A percentile compares a stretch with the other conserved stretches of the same genome.
These are phyloP conservation scores for Poecilia picta DNA, from an alignment of 2,797 vertebrate genomes.

Conservation along the genomic window DNA sequence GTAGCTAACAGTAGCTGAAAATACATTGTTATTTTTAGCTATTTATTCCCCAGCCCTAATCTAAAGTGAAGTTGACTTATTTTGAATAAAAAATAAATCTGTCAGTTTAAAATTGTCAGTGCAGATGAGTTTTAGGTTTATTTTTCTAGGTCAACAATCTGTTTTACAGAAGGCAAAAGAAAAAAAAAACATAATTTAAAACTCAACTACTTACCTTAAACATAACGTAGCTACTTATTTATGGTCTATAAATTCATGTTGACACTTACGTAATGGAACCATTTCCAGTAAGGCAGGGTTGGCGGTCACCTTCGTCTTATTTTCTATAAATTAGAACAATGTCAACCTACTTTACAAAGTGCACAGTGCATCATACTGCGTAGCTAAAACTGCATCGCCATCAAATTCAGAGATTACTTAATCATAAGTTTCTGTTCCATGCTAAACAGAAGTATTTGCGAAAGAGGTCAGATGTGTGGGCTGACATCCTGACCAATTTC, in stretches of 20 bases:
- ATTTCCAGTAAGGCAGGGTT: neutral
- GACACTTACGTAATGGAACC: neutral
- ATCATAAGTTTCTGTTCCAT: neutral
- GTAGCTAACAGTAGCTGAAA: no score
- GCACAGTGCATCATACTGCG: neutral
- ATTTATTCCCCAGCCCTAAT: no score
- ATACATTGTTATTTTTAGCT: no score
- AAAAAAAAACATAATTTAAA: no score
- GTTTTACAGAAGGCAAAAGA: neutral
- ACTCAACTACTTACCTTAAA: neutral
- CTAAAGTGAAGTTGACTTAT: neutral
- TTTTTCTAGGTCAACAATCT: neutral
- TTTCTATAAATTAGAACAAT: neutral
- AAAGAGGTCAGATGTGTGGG: neutral
- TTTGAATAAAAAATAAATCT: neutral
- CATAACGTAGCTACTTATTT: neutral
- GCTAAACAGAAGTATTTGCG: neutral
- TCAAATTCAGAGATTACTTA: neutral
- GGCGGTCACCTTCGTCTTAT: neutral
- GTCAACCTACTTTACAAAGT: neutral
- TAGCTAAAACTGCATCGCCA: neutral
- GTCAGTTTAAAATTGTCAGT: neutral
- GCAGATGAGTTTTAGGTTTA: neutral
- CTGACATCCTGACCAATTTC: constrained; percentile 9
- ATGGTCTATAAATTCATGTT: neutral